Conservation (phyloP, 1,140 invertebrate species). For the Drosophila serrata region DNA sequence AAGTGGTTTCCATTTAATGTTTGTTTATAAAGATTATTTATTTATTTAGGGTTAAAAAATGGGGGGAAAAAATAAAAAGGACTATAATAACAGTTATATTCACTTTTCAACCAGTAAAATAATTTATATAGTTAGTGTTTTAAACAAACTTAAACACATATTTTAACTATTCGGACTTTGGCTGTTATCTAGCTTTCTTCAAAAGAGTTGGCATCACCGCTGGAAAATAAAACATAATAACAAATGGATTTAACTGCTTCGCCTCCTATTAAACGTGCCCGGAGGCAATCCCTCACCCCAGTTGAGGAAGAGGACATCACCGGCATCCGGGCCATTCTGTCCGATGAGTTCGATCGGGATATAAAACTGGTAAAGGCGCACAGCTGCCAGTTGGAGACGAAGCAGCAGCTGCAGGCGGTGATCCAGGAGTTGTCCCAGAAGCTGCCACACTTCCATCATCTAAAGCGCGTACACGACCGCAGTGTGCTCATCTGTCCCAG, state of each 20-base stretch:
- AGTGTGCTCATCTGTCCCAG: slow-evolving; percentile 87
- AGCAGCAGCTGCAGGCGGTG: slow-evolving; percentile 88
- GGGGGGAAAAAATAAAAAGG: too few species aligned
- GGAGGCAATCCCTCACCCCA: background rate
- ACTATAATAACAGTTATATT: too few species aligned
- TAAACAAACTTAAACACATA: too few species aligned
- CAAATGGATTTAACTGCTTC: slow-evolving; percentile 40
- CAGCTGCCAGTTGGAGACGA: slow-evolving; percentile 87
- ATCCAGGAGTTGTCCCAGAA: slow-evolving; percentile 87
- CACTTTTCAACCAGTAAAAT: too few species aligned
- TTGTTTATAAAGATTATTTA: too few species aligned
- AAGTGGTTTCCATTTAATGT: too few species aligned
- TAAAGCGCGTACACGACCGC: slow-evolving; percentile 90
- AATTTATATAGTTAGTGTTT: too few species aligned
- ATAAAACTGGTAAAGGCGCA: slow-evolving; percentile 87
- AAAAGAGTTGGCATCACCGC: too few species aligned
- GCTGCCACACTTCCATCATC: slow-evolving; percentile 88
- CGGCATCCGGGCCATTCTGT: slow-evolving; percentile 86
- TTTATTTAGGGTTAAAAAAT: too few species aligned
- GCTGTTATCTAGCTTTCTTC: too few species aligned
- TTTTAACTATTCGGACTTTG: too few species aligned
- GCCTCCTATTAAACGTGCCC: slow-evolving; percentile 47
- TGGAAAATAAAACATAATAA: too few species aligned
- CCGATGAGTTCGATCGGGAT: slow-evolving; percentile 86
- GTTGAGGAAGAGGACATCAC: slow-evolving; percentile 19